A percentile compares a stretch with the other conserved stretches of the same genome.
Conservation (phyloP, 2,113 vertebrate genomes). For the Thalassarche chlororhynchos region DNA sequence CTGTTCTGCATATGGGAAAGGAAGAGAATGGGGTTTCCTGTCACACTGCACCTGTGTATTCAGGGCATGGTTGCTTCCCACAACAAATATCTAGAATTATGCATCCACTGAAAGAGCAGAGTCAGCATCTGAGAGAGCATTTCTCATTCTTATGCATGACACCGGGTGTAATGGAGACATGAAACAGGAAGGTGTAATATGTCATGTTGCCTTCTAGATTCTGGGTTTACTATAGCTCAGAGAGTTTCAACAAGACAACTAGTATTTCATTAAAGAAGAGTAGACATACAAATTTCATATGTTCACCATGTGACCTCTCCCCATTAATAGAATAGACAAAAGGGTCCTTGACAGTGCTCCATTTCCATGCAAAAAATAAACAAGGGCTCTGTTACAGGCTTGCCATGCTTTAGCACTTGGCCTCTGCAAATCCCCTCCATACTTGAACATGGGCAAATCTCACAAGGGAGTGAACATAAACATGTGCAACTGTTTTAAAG, state of each 20-base stretch:
- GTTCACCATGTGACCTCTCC: neutral
- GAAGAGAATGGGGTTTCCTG: neutral
- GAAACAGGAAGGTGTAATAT: neutral
- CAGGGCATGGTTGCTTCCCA: neutral
- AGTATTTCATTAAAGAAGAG: neutral
- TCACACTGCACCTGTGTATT: neutral
- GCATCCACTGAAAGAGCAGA: neutral
- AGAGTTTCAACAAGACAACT: neutral
- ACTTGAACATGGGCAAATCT: neutral
- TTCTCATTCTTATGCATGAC: slow-evolving; percentile 3
- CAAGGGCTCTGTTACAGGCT: neutral
- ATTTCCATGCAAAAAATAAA: neutral
- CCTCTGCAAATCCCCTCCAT: neutral
- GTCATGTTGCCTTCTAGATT: neutral
- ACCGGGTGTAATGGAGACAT: neutral
- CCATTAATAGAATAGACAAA: neutral
- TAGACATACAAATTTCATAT: neutral
- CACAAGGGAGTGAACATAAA: neutral
- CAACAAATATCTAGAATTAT: neutral
- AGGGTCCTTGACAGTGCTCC: neutral
- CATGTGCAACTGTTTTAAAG: neutral
- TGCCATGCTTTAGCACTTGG: neutral
- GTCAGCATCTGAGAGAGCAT: neutral
- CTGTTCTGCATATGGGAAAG: neutral
- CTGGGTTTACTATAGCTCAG: neutral